Conservation (phyloP, 2,113 vertebrate genomes). For the Cololabis saira region DNA sequence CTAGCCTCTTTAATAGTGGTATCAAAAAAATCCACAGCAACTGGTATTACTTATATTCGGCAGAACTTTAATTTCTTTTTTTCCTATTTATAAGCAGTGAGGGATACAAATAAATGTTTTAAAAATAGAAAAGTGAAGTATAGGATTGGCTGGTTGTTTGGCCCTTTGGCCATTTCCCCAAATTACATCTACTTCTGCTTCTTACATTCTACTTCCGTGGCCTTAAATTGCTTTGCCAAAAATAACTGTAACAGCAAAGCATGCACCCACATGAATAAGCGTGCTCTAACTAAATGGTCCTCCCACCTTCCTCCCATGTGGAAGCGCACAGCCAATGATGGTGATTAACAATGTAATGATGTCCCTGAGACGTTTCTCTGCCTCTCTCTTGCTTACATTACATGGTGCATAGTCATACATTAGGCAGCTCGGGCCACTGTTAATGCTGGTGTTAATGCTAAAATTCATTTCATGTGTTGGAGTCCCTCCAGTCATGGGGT, state of each 20-base stretch:
- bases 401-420: constrained; percentile 8
- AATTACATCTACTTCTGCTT: constrained; percentile 36
- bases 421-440: constrained; percentile 7
- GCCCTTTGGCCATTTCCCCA: constrained; percentile 32
- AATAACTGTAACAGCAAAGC: constrained; percentile 25
- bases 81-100: too few species aligned
- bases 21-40: too few species aligned
- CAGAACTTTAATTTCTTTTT: too few species aligned
- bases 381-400: constrained; percentile 1
- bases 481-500: constrained; percentile 37
- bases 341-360: constrained; percentile 55
- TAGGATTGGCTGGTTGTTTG: constrained; percentile 35
- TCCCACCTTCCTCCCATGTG: constrained; percentile 24
- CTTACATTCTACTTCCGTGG: constrained; percentile 18
- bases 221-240: constrained; percentile 32
- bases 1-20: too few species aligned
- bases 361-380: constrained; percentile 22
- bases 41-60: too few species aligned
- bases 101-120: background rate
- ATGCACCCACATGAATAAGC: background rate
- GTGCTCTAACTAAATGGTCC: constrained; percentile 37
- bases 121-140: background rate
- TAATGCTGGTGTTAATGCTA: constrained; percentile 32
- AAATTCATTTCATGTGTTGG: constrained; percentile 30
- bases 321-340: constrained; percentile 39